phyloP scores from a whole-genome alignment of 1,140 invertebrate genomes.

The Drosophila triauraria region DNA sequence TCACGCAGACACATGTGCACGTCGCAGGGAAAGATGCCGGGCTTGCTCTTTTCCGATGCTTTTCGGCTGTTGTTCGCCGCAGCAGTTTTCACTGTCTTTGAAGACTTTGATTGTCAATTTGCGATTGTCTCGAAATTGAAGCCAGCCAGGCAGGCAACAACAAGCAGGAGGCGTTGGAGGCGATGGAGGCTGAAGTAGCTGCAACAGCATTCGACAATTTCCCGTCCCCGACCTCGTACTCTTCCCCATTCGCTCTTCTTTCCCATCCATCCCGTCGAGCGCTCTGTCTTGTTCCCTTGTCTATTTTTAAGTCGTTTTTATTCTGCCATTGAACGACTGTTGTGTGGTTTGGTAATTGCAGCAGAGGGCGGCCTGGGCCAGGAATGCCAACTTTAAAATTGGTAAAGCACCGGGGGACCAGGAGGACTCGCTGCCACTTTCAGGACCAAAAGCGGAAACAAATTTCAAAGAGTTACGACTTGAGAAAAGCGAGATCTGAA shows the following conservation, averaged over 20 bases:
- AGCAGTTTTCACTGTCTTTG: constrained; percentile 83
- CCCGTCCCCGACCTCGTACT: constrained; percentile 9
- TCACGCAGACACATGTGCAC: constrained; percentile 30
- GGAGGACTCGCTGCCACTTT: constrained; percentile 51
- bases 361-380: constrained; percentile 64
- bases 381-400: constrained; percentile 78
- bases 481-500: constrained; percentile 27
- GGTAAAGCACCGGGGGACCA: constrained; percentile 63
- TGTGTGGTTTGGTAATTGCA: constrained; percentile 81
- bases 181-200: constrained; percentile 25
- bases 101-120: constrained; percentile 84
- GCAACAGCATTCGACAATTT: constrained; percentile 56
- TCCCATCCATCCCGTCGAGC: constrained; percentile 28
- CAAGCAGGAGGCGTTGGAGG: constrained; percentile 4
- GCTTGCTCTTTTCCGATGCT: constrained; percentile 69
- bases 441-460: constrained; percentile 73
- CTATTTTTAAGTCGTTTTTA: constrained; percentile 83
- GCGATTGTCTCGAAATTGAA: constrained; percentile 83
- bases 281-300: constrained; percentile 71
- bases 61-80: constrained; percentile 68
- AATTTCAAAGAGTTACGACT: constrained; percentile 75
- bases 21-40: constrained; percentile 68
- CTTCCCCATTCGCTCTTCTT: neutral
- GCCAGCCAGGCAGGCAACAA: constrained; percentile 46
- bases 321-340: constrained; percentile 81